A percentile compares a stretch with the other conserved stretches of the same genome.
phyloP scores from a whole-genome alignment of 2,113 vertebrate genomes.

The Ochotona curzoniae region DNA sequence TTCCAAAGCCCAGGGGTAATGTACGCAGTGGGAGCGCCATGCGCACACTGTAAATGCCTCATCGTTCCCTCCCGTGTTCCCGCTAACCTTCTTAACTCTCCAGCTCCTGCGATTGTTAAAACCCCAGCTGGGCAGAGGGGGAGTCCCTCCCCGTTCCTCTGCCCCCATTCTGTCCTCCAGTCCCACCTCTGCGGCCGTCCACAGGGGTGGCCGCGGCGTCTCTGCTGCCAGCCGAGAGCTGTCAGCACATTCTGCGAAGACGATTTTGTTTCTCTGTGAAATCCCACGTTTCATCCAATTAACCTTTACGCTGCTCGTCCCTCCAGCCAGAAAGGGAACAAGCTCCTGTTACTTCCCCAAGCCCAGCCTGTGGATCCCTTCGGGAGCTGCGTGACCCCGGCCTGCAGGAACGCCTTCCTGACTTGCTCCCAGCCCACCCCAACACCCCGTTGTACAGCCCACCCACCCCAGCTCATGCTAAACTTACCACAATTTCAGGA shows the following conservation, averaged over 20 bases:
- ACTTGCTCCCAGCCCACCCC: no score
- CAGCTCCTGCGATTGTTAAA: no score
- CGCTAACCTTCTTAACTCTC: no score
- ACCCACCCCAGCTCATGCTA: accelerated
- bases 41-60: no score
- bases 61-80: no score
- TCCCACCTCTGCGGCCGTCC: accelerated
- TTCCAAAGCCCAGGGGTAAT: no score
- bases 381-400: neutral
- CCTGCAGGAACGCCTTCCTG: neutral
- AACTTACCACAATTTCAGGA: neutral
- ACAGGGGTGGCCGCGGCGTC: accelerated
- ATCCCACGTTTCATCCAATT: neutral
- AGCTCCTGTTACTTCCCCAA: neutral
- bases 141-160: no score
- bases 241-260: neutral
- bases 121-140: neutral
- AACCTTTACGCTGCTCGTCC: no score
- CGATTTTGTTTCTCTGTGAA: neutral
- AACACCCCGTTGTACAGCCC: no score
- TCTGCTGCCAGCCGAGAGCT: neutral
- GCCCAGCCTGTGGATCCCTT: neutral
- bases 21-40: no score
- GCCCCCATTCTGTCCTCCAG: no score
- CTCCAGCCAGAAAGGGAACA: neutral